phyloP scores from a whole-genome alignment of 2,888 invertebrate species.

The Epinotia brunnichana region DNA sequence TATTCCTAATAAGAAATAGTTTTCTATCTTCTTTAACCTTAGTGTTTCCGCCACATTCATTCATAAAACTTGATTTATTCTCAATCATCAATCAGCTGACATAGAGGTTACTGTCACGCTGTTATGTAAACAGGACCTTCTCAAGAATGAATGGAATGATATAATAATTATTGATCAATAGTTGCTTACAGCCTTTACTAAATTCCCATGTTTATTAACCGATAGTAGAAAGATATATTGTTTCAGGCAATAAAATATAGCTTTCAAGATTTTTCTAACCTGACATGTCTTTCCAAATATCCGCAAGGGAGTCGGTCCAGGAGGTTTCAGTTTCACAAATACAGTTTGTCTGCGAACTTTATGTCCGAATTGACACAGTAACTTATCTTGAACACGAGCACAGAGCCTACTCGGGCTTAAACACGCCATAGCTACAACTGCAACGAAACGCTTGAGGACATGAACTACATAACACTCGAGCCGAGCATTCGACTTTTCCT shows the following conservation, averaged over 20 bases:
- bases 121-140: slow-evolving; percentile 65
- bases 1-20: slow-evolving; percentile 45
- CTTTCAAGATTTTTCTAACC: slow-evolving; percentile 64
- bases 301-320: slow-evolving; percentile 84
- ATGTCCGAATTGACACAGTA: slow-evolving; percentile 90
- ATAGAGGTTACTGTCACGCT: slow-evolving; percentile 64
- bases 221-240: slow-evolving; percentile 24
- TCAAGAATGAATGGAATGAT: slow-evolving; percentile 50
- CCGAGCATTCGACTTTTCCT: slow-evolving; percentile 77
- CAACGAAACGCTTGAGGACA: slow-evolving; percentile 85
- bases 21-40: neutral
- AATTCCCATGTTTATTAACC: slow-evolving; percentile 6
- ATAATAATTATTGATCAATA: slow-evolving; percentile 42
- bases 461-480: slow-evolving; percentile 79
- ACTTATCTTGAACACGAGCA: slow-evolving; percentile 91
- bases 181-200: neutral
- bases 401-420: slow-evolving; percentile 92
- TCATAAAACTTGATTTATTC: slow-evolving; percentile 49
- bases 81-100: slow-evolving; percentile 57
- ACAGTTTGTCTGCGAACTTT: slow-evolving; percentile 87
- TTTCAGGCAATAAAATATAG: slow-evolving; percentile 32
- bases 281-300: slow-evolving; percentile 82
- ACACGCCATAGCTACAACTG: slow-evolving; percentile 92
- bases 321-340: slow-evolving; percentile 87
- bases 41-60: slow-evolving; percentile 38